Percentiles rank a stretch among this genome's conserved stretches.
Evolutionary conservation across 2,888 invertebrate genomes (phyloP).

Genomic region (Cylindroiulus punctatus): DNA sequence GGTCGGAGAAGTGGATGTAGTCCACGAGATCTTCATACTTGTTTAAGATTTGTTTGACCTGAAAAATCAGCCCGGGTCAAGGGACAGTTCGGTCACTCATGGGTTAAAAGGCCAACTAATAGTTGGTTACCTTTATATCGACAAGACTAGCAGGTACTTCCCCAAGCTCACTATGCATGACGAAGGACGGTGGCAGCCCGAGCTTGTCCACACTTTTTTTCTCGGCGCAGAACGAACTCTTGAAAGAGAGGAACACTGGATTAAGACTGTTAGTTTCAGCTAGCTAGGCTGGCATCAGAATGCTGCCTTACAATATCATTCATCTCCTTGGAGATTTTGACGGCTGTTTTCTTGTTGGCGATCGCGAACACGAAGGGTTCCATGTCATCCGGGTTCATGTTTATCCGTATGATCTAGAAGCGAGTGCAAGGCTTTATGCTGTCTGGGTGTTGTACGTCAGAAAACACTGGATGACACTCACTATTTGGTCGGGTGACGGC

Average conservation of each 20-base stretch:
- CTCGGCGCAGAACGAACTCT: constrained; percentile 86
- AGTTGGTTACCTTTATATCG: constrained; percentile 74
- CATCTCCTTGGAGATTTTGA: constrained; percentile 88
- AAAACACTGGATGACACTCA: constrained; percentile 63
- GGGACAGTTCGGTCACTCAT: not conserved
- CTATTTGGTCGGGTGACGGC: constrained; percentile 86
- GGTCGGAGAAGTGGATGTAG: constrained; percentile 97
- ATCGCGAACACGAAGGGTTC: constrained; percentile 93
- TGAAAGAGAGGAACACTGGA: constrained; percentile 51
- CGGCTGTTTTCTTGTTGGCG: constrained; percentile 87
- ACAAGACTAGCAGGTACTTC: constrained; percentile 87
- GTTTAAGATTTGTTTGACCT: constrained; percentile 76
- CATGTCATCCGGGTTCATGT: constrained; percentile 88
- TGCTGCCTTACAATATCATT: constrained; percentile 79
- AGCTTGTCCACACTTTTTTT: constrained; percentile 70
- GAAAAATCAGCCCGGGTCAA: not conserved
- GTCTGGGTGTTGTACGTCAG: too few relatives aligned
- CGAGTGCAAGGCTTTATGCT: too few relatives aligned
- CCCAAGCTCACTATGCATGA: constrained; percentile 87
- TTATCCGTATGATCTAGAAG: constrained; percentile 77
- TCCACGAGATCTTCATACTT: constrained; percentile 88
- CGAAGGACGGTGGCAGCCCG: constrained; percentile 67
- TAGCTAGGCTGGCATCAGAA: not conserved
- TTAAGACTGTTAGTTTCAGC: not conserved
- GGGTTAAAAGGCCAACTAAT: not conserved